phyloP scores from a whole-genome alignment of 2,113 vertebrate species.

The Malurus elegans region DNA sequence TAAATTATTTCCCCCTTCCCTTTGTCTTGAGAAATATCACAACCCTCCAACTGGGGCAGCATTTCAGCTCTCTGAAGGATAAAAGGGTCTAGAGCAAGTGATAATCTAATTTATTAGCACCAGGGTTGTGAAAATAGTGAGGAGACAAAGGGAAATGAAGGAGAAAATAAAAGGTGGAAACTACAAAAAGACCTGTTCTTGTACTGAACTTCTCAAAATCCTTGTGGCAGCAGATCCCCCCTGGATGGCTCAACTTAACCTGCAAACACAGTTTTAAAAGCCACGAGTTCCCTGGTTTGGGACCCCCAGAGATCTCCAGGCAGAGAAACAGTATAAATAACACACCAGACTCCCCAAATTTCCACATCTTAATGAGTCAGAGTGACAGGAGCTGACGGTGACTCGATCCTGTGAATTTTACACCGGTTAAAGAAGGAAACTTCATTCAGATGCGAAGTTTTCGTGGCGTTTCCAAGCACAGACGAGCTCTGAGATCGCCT shows the following conservation, averaged over 20 bases:
- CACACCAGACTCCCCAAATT: not conserved
- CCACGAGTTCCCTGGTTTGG: not conserved
- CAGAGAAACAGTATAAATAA: not conserved
- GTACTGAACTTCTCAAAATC: not conserved
- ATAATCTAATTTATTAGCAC: conserved; percentile 6
- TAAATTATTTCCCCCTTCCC: not conserved
- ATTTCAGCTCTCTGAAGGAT: not conserved
- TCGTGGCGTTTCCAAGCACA: not conserved
- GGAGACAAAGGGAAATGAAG: not conserved
- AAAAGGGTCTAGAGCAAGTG: not conserved
- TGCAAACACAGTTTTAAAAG: not conserved
- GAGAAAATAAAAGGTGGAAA: not conserved
- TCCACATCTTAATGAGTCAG: accelerated
- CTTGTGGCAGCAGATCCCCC: not conserved
- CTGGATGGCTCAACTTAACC: not conserved
- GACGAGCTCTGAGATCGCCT: not conserved
- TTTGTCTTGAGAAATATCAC: not conserved
- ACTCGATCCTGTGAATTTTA: not conserved
- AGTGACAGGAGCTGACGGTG: not conserved
- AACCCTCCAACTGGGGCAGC: not conserved
- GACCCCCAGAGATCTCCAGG: not conserved
- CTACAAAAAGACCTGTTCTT: accelerated
- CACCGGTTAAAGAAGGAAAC: not conserved
- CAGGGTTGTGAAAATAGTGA: not conserved
- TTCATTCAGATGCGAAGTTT: not conserved